These are phyloP conservation scores for Momotus momota DNA, from an alignment of 2,797 vertebrate genomes.

Conservation along the genomic window DNA sequence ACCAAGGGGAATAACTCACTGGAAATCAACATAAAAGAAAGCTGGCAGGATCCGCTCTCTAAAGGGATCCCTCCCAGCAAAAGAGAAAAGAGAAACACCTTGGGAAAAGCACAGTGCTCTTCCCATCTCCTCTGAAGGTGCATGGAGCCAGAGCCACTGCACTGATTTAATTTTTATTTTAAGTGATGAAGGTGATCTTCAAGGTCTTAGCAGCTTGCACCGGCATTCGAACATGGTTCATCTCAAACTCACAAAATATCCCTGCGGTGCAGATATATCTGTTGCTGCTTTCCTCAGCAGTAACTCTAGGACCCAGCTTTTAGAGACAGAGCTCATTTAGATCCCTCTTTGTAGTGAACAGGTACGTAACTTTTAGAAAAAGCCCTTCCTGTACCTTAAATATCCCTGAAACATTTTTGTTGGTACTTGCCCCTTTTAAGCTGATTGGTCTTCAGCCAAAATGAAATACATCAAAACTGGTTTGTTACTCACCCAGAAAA, in stretches of 20 bases:
- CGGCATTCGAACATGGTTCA: accelerated
- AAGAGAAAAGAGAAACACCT: neutral
- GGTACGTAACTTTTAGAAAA: constrained; percentile 1
- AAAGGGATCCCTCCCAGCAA: constrained; percentile 20
- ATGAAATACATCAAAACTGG: constrained; percentile 48
- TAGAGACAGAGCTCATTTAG: neutral
- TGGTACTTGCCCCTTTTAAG: neutral
- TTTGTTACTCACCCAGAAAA: constrained; percentile 59
- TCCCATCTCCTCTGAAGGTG: neutral
- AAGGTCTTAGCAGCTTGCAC: neutral
- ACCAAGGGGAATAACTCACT: constrained; percentile 32
- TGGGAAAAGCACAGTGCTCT: neutral
- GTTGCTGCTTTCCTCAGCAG: neutral
- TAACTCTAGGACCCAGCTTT: neutral
- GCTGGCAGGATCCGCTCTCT: constrained; percentile 17
- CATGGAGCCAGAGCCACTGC: neutral
- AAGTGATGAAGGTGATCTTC: neutral
- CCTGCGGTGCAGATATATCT: neutral
- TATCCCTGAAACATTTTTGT: constrained; percentile 38
- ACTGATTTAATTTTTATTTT: neutral
- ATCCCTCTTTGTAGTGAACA: neutral
- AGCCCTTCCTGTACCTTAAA: constrained; percentile 17
- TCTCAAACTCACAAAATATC: neutral
- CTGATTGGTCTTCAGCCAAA: constrained; percentile 46
- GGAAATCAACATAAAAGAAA: constrained; percentile 27